A percentile compares a stretch with the other conserved stretches of the same genome.
These are phyloP conservation scores for Empidonax alnorum DNA, from an alignment of 2,113 vertebrate species.

Conservation along the genomic window DNA sequence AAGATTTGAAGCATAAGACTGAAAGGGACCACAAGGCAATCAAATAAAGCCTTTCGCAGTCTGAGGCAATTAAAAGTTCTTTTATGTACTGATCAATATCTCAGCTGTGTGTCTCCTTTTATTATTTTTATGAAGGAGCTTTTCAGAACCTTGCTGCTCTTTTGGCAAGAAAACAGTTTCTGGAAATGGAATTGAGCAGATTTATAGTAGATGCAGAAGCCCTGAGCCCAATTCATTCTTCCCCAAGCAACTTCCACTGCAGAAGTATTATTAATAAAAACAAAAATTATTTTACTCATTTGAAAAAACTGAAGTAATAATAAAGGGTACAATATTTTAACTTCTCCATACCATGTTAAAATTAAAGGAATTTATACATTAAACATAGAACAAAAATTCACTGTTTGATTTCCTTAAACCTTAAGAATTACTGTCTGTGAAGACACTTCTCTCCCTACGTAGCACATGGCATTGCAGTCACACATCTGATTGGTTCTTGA, in stretches of 20 bases:
- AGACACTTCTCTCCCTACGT: neutral
- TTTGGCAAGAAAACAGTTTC: neutral
- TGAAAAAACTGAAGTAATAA: neutral
- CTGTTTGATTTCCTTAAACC: neutral
- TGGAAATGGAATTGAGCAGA: neutral
- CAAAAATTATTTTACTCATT: neutral
- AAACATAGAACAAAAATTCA: neutral
- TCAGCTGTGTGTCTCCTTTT: neutral
- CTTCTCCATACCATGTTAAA: neutral
- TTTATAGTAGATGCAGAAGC: neutral
- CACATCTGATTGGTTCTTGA: neutral
- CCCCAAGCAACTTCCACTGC: neutral
- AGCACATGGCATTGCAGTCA: neutral
- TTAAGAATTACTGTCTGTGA: neutral
- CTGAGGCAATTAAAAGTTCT: neutral
- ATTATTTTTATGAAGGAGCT: neutral
- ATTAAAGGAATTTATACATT: neutral
- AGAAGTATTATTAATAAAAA: neutral
- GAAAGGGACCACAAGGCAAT: neutral
- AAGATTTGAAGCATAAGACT: neutral
- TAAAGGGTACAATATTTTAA: neutral
- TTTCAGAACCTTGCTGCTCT: neutral
- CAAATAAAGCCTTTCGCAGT: neutral
- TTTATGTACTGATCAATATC: neutral
- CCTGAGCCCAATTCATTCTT: neutral